Conservation (phyloP, 2,888 invertebrate genomes). For the Ectemnius cavifrons region DNA sequence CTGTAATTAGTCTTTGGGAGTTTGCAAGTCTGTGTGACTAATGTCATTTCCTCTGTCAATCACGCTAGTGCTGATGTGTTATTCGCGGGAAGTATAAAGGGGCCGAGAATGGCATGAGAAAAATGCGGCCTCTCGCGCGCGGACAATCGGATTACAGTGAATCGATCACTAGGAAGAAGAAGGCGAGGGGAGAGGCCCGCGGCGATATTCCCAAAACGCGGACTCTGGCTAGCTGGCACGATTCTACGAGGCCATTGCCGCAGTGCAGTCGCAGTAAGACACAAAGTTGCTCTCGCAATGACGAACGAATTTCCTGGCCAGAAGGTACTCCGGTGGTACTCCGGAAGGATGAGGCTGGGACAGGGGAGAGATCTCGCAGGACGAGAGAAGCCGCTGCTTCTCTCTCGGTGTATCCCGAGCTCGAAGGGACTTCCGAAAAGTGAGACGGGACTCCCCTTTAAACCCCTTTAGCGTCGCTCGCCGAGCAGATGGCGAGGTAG, state of each 20-base stretch:
- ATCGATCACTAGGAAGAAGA: not conserved
- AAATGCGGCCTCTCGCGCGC: not conserved
- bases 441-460: not conserved
- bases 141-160: slow-evolving; percentile 1
- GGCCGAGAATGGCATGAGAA: too few relatives aligned
- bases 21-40: too few relatives aligned
- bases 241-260: slow-evolving; percentile 29
- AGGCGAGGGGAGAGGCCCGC: not conserved
- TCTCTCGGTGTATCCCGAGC: not conserved
- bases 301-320: slow-evolving; percentile 49
- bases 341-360: not conserved
- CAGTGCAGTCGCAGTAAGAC: slow-evolving; percentile 36
- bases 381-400: not conserved
- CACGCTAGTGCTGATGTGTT: too few relatives aligned
- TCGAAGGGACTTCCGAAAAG: slow-evolving; percentile 5
- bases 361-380: not conserved
- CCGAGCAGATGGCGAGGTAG: not conserved
- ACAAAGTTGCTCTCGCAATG: slow-evolving; percentile 32
- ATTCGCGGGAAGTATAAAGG: too few relatives aligned
- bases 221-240: slow-evolving; percentile 18
- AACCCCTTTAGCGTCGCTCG: not conserved
- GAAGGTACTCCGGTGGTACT: not conserved
- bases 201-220: slow-evolving; percentile 37
- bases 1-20: too few relatives aligned
- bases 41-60: too few relatives aligned